Percentiles rank a stretch among this genome's conserved stretches.
phyloP scores from a whole-genome alignment of 2,113 vertebrate genomes.

The Nesospiza acunhae region DNA sequence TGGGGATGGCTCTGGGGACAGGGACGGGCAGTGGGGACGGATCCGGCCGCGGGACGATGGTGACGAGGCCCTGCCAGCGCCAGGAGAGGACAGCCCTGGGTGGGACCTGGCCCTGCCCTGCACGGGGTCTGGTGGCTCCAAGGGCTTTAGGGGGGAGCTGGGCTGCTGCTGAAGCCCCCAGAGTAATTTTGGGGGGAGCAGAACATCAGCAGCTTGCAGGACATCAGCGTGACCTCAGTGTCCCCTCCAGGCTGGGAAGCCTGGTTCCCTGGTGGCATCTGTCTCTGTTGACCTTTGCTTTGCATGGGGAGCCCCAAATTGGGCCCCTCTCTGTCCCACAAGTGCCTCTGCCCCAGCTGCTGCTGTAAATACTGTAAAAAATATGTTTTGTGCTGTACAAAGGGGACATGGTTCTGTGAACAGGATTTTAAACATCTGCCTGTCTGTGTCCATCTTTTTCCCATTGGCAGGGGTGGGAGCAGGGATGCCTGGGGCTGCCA shows the following conservation, averaged over 20 bases:
- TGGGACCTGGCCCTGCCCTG: not conserved
- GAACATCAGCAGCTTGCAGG: not conserved
- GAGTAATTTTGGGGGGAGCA: not conserved
- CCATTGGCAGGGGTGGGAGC: not conserved
- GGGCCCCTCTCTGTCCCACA: not conserved
- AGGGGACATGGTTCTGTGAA: not conserved
- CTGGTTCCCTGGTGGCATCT: not conserved
- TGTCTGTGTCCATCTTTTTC: not conserved
- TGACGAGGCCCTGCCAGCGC: not conserved
- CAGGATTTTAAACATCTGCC: not conserved
- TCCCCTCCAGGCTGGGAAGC: not conserved
- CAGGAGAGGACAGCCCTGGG: not conserved
- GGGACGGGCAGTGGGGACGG: not conserved
- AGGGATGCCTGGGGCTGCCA: not conserved
- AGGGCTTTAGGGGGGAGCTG: not conserved
- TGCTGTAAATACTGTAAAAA: slow-evolving; percentile 43
- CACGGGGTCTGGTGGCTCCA: accelerated
- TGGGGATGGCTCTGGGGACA: not conserved
- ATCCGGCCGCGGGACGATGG: accelerated
- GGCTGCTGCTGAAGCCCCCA: accelerated
- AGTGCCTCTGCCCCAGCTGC: not conserved
- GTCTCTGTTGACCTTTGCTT: not conserved
- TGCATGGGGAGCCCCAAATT: accelerated
- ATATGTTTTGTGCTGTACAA: not conserved
- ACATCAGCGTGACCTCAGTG: accelerated